Base-by-base conservation (phyloP, 2,113 vertebrate species). In the Lepisosteus osseus region DNA sequence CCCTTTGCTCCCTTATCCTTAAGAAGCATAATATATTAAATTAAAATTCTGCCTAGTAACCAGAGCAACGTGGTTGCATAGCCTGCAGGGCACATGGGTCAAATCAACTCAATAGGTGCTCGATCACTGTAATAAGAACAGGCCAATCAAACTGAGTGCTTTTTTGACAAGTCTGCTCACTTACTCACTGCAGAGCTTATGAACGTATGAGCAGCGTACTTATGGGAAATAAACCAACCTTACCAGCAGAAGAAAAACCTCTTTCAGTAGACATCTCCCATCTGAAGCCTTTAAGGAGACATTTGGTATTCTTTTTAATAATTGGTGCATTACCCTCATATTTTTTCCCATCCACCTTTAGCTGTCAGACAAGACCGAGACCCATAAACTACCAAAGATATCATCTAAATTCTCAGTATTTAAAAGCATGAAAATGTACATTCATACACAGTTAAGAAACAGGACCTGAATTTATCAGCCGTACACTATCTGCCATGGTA, bases 71-170 rank as follows among this genome's bases (percentile, higher is more conserved):
- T 17, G 5, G 62, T 17, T 64, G n/a, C 17, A 12, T 17, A 64
- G 62, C 62, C 17, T 64, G 17, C 62, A 64, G 62, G 62, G 62
- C 41, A 3, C 29, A 13, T 7, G 62, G 62, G 62, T 64, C 41
- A 64, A 40, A 42, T 64, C 17, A 64, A 17, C 62, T 64, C 41
- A 59, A 59, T 13, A 13, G 56, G 15, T 15, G n/a, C 56, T 29
- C 43, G 44, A 51, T 62, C 69, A 55, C 14, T 56, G n/a, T 59
- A 70, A 70, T 45, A 42, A 70, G 54, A 68, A 54, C 54, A 54
- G 40, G 54, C 67, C 67, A 69, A 69, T 69, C 54, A 59, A 9
- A 43, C 6, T 45, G 17, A 17, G 66, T 17, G 45, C 45, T 51
- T 13, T 51, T 68, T 51, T 68, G 66, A 68, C 66, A 68, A 51